Conservation (phyloP, 2,888 invertebrate species). For the Teleiodes luculella region DNA sequence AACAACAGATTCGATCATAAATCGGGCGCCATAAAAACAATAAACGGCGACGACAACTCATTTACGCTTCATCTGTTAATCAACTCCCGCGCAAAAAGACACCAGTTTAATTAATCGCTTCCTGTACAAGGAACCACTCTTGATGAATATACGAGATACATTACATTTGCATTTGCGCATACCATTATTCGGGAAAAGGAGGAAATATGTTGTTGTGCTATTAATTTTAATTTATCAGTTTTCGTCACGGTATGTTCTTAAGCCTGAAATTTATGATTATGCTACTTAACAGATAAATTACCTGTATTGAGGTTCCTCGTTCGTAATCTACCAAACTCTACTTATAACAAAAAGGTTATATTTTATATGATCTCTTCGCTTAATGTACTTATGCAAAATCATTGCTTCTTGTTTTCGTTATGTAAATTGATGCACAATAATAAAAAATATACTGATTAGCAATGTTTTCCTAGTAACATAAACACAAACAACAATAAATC, state of each 20-base stretch:
- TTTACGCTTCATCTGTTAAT: constrained; percentile 15
- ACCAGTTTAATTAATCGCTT: constrained; percentile 1
- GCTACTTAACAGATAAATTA: no score
- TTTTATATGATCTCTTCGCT: no score
- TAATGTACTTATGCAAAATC: no score
- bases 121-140: background rate
- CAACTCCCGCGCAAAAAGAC: constrained; percentile 9
- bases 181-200: background rate
- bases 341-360: no score
- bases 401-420: no score
- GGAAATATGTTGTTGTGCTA: background rate
- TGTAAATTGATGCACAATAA: no score
- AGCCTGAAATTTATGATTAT: no score
- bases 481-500: background rate
- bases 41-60: background rate
- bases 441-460: background rate
- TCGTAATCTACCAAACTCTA: no score
- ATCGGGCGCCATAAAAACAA: background rate
- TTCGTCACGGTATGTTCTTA: background rate
- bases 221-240: background rate
- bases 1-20: background rate
- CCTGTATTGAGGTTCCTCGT: no score
- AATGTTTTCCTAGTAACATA: background rate
- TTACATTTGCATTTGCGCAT: background rate
- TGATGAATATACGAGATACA: constrained; percentile 1